phyloP scores from a whole-genome alignment of 2,797 vertebrate species.

The Momotus momota region DNA sequence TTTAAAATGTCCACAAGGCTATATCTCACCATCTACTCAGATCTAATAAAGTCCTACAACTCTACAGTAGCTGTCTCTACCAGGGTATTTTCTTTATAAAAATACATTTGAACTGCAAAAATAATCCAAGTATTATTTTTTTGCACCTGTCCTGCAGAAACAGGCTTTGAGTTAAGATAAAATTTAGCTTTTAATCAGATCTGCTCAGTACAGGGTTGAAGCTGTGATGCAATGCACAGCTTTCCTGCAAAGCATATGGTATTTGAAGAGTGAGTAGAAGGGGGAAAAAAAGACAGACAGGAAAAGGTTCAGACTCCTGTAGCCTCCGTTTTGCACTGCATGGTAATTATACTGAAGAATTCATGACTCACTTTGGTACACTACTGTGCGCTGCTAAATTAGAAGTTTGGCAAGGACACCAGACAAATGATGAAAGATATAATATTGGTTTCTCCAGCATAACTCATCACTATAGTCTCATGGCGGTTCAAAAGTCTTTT shows the following conservation, averaged over 20 bases:
- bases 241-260: constrained; percentile 34
- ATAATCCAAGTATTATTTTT: background rate
- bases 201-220: background rate
- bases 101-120: background rate
- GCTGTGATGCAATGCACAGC: constrained; percentile 17
- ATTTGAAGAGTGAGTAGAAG: background rate
- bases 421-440: constrained; percentile 67
- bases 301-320: constrained; percentile 71
- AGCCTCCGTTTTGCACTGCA: constrained; percentile 57
- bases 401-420: constrained; percentile 63
- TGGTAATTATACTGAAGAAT: constrained; percentile 72
- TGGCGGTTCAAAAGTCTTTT: constrained; percentile 15
- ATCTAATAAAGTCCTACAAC: background rate
- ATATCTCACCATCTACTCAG: background rate
- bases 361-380: constrained; percentile 74
- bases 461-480: constrained; percentile 24
- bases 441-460: constrained; percentile 56
- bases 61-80: background rate
- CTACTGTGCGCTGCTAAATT: constrained; percentile 66
- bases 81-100: background rate
- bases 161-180: background rate
- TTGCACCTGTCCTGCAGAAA: background rate
- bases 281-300: constrained; percentile 57
- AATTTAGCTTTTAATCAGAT: background rate
- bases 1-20: background rate